phyloP scores from a whole-genome alignment of 1,140 invertebrate species.

The Drosophila novamexicana region DNA sequence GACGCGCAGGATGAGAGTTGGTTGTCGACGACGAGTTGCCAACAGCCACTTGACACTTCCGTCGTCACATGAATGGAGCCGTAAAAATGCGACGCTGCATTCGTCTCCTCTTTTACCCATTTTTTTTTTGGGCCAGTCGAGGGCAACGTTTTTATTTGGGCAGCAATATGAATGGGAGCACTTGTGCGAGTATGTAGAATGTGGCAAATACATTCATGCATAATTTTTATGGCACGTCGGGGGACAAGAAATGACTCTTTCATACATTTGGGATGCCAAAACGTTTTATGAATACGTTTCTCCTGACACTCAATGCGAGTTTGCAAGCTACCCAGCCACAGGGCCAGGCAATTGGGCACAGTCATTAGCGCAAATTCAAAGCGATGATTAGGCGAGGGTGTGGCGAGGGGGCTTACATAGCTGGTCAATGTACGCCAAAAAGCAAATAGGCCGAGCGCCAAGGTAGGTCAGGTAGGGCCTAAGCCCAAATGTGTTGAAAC shows the following conservation, averaged over 20 bases:
- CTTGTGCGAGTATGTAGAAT: conserved; percentile 45
- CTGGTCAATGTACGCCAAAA: conserved; percentile 77
- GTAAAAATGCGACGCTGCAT: conserved; percentile 80
- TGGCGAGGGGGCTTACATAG: conserved; percentile 7
- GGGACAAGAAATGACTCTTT: conserved; percentile 41
- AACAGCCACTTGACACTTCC: conserved; percentile 83
- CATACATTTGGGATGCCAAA: conserved; percentile 74
- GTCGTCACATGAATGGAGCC: conserved; percentile 82
- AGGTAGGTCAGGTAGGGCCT: conserved; percentile 60
- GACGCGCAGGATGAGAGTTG: conserved; percentile 67
- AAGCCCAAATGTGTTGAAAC: conserved; percentile 38
- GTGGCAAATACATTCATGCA: conserved; percentile 80
- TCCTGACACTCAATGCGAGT: conserved; percentile 53
- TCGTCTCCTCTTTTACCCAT: conserved; percentile 24
- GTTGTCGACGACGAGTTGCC: conserved; percentile 78
- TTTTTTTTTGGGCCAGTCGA: conserved; percentile 56
- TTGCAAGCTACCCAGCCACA: conserved; percentile 29
- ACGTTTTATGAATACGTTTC: conserved; percentile 76
- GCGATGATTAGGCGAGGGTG: conserved; percentile 62
- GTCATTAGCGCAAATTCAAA: conserved; percentile 76
- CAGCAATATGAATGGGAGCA: conserved; percentile 54
- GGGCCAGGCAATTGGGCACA: conserved; percentile 25
- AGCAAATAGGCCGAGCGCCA: conserved; percentile 70
- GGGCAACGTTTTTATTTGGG: conserved; percentile 76
- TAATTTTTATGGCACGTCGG: conserved; percentile 76